Evolutionary conservation across 2,797 vertebrate species (phyloP).

Genomic region (Harpagifer antarcticus): DNA sequence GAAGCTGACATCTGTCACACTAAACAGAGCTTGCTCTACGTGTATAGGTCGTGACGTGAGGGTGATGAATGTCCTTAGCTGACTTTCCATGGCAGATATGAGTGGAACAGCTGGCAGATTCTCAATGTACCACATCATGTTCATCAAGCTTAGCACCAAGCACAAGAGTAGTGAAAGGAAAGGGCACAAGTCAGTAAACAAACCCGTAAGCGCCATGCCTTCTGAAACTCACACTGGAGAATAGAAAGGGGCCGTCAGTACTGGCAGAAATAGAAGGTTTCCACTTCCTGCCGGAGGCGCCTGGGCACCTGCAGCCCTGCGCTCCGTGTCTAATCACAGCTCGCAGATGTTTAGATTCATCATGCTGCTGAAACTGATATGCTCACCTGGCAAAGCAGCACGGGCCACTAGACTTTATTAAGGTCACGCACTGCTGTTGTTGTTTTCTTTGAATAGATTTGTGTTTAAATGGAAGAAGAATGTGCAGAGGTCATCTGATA

Average conservation of each 20-base stretch:
- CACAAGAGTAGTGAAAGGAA: constrained; percentile 26
- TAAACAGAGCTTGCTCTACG: constrained; percentile 75
- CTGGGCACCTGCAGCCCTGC: constrained; percentile 34
- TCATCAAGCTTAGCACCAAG: constrained; percentile 55
- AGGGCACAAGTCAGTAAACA: constrained; percentile 60
- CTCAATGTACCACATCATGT: constrained; percentile 38
- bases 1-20: constrained; percentile 75
- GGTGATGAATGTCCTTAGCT: constrained; percentile 58
- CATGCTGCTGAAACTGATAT: constrained; percentile 63
- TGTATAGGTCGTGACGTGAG: constrained; percentile 46
- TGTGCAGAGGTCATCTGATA: constrained; percentile 16
- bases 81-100: constrained; percentile 49
- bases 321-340: constrained; percentile 65
- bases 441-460: constrained; percentile 37
- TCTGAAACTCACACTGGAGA: constrained; percentile 63
- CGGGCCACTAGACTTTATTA: constrained; percentile 40
- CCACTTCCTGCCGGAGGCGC: constrained; percentile 68
- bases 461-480: constrained; percentile 25
- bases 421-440: constrained; percentile 44
- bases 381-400: constrained; percentile 33
- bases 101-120: constrained; percentile 59
- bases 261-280: constrained; percentile 76
- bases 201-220: constrained; percentile 60
- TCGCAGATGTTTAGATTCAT: constrained; percentile 59
- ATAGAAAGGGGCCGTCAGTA: constrained; percentile 33